Base-by-base conservation (phyloP, 2,113 vertebrate species). In the Caloenas nicobarica region DNA sequence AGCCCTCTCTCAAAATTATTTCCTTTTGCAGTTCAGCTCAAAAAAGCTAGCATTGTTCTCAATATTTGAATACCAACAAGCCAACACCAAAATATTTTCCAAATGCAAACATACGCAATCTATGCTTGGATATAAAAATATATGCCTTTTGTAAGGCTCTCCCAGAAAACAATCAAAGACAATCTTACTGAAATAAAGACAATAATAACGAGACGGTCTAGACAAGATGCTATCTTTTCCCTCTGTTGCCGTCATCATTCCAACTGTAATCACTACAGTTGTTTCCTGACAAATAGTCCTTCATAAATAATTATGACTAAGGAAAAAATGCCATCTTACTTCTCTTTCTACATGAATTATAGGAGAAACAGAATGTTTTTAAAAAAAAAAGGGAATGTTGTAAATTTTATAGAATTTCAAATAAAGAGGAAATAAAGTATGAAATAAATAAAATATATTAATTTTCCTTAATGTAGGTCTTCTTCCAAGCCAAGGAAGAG, bases 321-420 rank as follows among this genome's bases (percentile, higher is more conserved):
- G 10, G 21, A 57, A 79, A 89, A 70, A 46, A 22, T 3, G 14
- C 2, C 8, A 58, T 16, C 19, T 61, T 36, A 68, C 5, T 16
- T 62, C 23, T 73, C 18, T 31, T 73, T 38, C n/a, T 57, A 17
- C 8, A 29, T 24, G 11, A 77, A 36, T 28, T 38, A 26, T 0
- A 69, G 25, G 21, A 90, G 11, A 80, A 72, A 58, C 1, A 34
- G 2, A 50, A 11, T 0, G 0, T 13, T n/a, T n/a, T n/a, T n/a
- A n/a, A 19, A 79, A 76, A 76, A 64, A 36, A 16, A 28, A 24
- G 5, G 9, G 4, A 18, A n/a, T 36, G 16, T 7, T 5, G 22
- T 16, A 76, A 68, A 25, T 51, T 50, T 54, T 28, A 38, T 5
- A 60, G 13, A 28, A 40, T 36, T 71, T 56, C 64, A 0, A 76